Evolutionary conservation across 2,113 vertebrate species (phyloP).

Genomic region (Himantopus leucocephalus): DNA sequence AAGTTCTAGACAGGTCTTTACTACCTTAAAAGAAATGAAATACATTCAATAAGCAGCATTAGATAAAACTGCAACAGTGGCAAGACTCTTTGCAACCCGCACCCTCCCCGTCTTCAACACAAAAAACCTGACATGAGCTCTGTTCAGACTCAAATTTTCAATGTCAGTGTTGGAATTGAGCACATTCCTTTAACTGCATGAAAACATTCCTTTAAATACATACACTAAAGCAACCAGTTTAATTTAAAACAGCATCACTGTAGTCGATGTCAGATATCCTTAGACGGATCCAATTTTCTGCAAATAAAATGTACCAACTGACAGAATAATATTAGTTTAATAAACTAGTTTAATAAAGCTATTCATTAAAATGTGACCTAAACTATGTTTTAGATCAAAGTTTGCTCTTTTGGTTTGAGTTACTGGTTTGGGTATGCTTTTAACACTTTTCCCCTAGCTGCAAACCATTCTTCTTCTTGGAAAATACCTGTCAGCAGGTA

Average conservation of each 20-base stretch:
- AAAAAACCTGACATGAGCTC: background rate
- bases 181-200: background rate
- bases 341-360: slow-evolving; percentile 60
- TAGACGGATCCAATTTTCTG: slow-evolving; percentile 58
- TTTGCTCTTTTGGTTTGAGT: slow-evolving; percentile 40
- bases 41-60: background rate
- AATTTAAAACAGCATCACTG: slow-evolving; percentile 40
- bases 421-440: slow-evolving; percentile 34
- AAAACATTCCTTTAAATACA: slow-evolving; percentile 31
- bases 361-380: slow-evolving; percentile 58
- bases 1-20: background rate
- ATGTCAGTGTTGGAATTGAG: background rate
- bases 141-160: slow-evolving; percentile 8
- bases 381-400: slow-evolving; percentile 47
- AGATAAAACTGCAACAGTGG: background rate
- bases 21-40: background rate
- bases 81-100: background rate
- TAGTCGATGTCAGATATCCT: slow-evolving; percentile 12
- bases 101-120: background rate
- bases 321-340: slow-evolving; percentile 67
- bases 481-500: slow-evolving; percentile 57
- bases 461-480: slow-evolving; percentile 47
- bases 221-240: background rate
- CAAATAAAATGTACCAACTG: slow-evolving; percentile 53
- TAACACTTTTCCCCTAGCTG: slow-evolving; percentile 40